These are phyloP conservation scores for Triops cancriformis DNA, from an alignment of 1,140 invertebrate species.

Conservation along the genomic window DNA sequence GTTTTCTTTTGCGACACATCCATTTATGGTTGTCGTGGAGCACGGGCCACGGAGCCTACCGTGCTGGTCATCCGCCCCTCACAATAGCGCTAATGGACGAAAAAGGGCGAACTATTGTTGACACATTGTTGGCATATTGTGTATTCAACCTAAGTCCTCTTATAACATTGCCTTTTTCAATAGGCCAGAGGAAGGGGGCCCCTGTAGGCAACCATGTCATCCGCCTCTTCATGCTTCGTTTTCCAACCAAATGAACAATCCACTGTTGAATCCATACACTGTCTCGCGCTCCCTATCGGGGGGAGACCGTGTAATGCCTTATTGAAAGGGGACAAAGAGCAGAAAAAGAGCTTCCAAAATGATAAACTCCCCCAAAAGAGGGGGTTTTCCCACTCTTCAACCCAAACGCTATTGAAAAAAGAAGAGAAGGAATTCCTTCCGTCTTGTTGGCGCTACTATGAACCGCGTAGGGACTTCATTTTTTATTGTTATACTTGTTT, in stretches of 20 bases:
- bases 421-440: background rate
- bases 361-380: background rate
- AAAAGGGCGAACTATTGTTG: conserved; percentile 9
- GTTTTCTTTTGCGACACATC: background rate
- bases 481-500: too few species aligned
- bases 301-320: background rate
- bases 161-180: conserved; percentile 11
- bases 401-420: background rate
- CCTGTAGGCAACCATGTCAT: background rate
- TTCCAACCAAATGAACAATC: conserved; percentile 1
- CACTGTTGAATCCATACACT: conserved; percentile 7
- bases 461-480: background rate
- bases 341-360: conserved; percentile 7
- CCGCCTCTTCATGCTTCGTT: conserved; percentile 12
- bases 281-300: background rate
- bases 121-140: conserved; percentile 14
- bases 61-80: background rate
- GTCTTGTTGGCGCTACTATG: background rate
- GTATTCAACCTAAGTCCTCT: conserved; percentile 7
- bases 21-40: background rate
- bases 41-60: background rate
- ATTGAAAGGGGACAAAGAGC: background rate
- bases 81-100: conserved; percentile 9
- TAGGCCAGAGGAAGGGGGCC: background rate
- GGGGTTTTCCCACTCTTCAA: background rate